A percentile compares a stretch with the other conserved stretches of the same genome.
Conservation (phyloP, 2,888 invertebrate genomes). For the Habroteleia sp. region DNA sequence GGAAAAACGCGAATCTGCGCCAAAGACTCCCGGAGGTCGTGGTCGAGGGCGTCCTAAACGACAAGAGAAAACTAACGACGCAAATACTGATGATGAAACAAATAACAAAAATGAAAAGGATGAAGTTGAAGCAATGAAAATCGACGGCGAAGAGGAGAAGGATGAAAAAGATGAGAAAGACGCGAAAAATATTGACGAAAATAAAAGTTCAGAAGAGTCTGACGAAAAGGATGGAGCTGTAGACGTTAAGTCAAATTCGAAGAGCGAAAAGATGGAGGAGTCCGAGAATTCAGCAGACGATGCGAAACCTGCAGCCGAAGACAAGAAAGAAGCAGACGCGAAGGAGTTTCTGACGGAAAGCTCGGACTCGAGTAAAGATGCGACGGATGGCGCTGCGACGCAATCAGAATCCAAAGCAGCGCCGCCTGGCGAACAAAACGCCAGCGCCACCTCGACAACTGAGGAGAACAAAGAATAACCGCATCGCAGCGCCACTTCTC, state of each 20-base stretch:
- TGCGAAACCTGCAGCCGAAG: constrained; percentile 69
- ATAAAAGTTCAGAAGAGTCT: constrained; percentile 64
- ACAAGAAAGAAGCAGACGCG: constrained; percentile 73
- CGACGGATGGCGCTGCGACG: constrained; percentile 72
- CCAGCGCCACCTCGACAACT: constrained; percentile 71
- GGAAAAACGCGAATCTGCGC: constrained; percentile 79
- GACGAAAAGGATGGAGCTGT: constrained; percentile 68
- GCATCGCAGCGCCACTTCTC: constrained; percentile 29
- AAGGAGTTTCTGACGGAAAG: constrained; percentile 70
- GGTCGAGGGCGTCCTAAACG: constrained; percentile 79
- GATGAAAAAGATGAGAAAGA: constrained; percentile 71
- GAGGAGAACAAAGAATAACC: constrained; percentile 78
- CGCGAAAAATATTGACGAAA: constrained; percentile 65
- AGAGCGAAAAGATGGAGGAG: constrained; percentile 75
- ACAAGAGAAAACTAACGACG: constrained; percentile 76
- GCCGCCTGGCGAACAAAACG: constrained; percentile 71
- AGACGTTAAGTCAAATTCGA: constrained; percentile 69
- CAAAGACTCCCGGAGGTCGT: constrained; percentile 76
- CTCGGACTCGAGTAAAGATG: constrained; percentile 78
- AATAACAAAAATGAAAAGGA: constrained; percentile 77
- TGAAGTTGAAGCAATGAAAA: constrained; percentile 77
- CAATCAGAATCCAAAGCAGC: constrained; percentile 66
- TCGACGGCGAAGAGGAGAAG: constrained; percentile 73
- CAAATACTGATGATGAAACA: constrained; percentile 75
- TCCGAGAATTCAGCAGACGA: constrained; percentile 73